A percentile compares a stretch with the other conserved stretches of the same genome.
Evolutionary conservation across 2,797 vertebrate species (phyloP).

Genomic region (Erethizon dorsatum): DNA sequence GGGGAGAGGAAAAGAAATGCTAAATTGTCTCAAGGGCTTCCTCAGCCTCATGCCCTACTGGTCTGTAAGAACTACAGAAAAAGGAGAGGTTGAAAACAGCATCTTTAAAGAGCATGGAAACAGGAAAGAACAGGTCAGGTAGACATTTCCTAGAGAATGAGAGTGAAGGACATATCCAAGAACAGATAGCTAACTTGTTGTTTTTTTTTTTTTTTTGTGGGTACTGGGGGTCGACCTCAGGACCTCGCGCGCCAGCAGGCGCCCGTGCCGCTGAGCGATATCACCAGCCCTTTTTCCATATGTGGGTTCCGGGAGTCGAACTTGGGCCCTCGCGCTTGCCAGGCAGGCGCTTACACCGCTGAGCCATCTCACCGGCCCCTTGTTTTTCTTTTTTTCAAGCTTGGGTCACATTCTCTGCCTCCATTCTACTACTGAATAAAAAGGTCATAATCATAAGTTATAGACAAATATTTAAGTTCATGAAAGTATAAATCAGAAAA

Average conservation of each 20-base stretch:
- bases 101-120: neutral
- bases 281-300: no score
- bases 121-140: neutral
- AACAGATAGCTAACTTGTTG: neutral
- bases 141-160: neutral
- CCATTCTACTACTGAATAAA: constrained; percentile 11
- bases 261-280: no score
- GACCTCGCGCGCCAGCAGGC: no score
- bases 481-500: constrained; percentile 5
- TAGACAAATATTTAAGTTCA: neutral
- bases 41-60: neutral
- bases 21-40: neutral
- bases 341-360: no score
- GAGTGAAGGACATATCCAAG: neutral
- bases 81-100: neutral
- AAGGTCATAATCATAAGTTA: neutral
- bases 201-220: neutral
- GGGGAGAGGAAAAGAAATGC: neutral
- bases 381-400: neutral
- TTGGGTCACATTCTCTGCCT: neutral
- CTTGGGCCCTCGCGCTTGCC: no score
- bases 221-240: no score
- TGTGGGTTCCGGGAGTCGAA: no score
- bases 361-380: neutral
- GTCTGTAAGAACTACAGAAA: neutral